A percentile compares a stretch with the other conserved stretches of the same genome.
Evolutionary conservation across 2,797 vertebrate genomes (phyloP).

Genomic region (Cetoscarus ocellatus): DNA sequence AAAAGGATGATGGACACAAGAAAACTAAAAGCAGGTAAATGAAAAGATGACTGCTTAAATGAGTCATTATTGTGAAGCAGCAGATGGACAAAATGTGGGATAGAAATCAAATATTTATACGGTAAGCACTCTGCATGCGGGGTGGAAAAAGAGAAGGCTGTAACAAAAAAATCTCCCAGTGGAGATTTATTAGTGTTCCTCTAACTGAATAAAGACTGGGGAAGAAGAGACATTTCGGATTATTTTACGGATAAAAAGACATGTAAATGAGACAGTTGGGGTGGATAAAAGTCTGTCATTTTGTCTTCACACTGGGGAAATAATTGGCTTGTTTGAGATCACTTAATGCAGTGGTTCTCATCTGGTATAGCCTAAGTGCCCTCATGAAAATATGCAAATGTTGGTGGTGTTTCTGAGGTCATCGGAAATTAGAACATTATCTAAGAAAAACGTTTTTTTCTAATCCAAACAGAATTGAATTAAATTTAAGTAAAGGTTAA

Average conservation of each 20-base stretch:
- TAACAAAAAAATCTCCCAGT: conserved; percentile 22
- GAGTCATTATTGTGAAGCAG: conserved; percentile 42
- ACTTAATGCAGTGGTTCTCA: too few relatives aligned
- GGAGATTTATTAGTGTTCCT: conserved; percentile 37
- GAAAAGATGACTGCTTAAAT: conserved; percentile 47
- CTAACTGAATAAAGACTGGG: conserved; percentile 12
- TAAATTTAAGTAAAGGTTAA: too few relatives aligned
- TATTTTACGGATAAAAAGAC: not conserved
- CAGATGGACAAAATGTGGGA: conserved; percentile 42
- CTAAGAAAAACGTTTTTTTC: too few relatives aligned
- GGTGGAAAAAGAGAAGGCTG: conserved; percentile 16
- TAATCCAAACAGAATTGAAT: too few relatives aligned
- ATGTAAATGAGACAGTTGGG: not conserved
- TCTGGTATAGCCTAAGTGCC: too few relatives aligned
- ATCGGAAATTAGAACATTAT: too few relatives aligned
- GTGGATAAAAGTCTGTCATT: not conserved
- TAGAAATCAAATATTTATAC: conserved; percentile 66
- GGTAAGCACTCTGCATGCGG: conserved; percentile 51
- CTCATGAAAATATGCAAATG: too few relatives aligned
- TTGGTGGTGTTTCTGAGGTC: too few relatives aligned
- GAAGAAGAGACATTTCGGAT: not conserved
- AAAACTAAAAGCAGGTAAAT: conserved; percentile 24
- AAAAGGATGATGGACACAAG: conserved; percentile 25
- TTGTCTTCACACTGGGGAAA: not conserved
- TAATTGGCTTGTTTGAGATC: not conserved